Base-by-base conservation (phyloP, 2,113 vertebrate genomes). In the Thamnophis sirtalis region DNA sequence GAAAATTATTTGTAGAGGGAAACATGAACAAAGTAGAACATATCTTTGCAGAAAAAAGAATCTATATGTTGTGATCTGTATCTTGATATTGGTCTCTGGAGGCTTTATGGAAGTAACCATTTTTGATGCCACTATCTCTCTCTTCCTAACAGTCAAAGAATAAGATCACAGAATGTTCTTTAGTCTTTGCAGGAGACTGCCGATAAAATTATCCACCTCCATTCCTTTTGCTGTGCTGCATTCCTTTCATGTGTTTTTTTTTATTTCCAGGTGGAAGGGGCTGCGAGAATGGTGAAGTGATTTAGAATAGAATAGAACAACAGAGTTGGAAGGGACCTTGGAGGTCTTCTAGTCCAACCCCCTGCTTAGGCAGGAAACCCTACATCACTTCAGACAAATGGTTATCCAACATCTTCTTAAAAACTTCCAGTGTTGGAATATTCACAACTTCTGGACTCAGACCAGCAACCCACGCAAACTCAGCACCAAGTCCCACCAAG, bases 151-250 rank as follows among this genome's bases (percentile, higher is more conserved):
- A 73, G 93, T 91, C 9, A 1, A 51, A 43, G n/a, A 48, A 43
- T 58, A 93, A 87, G 86, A 92, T 58, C 51, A 63, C 89, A 89
- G n/a, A 15, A 17, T 93, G 86, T 91, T 63, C 90, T 85, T 92
- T 90, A 13, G 48, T 10, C 54, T 92, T 91, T 38, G 58, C 17
- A 80, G 85, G 56, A 86, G n/a, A 91, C 84, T 28, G 0, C 43
- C 90, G 90, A 60, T 88, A 93, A 89, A 93, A 94, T 88, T 91
- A 50, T 19, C 86, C 94, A 80, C 53, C 19, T 88, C 28, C 43
- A 9, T 92, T 88, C 84, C 84, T 50, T 68, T 87, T 9, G 11
- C 24, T 88, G 90, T 17, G 17, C 11, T 89, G 91, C 43, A 60
- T 51, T 53, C 58, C 33, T 89, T 93, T 92, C 26, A 38, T 38